A percentile compares a stretch with the other conserved stretches of the same genome.
Conservation (phyloP, 2,113 vertebrate genomes). For the Siniperca chuatsi region DNA sequence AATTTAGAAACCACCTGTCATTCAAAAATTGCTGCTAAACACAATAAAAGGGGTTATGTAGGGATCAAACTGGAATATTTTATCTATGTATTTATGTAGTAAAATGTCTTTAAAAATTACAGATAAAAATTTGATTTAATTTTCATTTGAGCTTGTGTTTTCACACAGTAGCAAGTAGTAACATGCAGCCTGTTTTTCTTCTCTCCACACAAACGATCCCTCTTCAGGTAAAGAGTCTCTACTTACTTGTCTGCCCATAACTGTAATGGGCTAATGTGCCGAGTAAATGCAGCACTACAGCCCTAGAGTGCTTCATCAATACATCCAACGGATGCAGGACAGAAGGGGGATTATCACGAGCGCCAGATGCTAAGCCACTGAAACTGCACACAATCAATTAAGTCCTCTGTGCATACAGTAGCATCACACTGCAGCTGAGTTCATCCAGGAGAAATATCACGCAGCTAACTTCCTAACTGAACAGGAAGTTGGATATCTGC, state of each 20-base stretch:
- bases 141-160: background rate
- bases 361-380: constrained; percentile 81
- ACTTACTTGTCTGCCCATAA: constrained; percentile 69
- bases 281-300: constrained; percentile 76
- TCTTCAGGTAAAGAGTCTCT: constrained; percentile 79
- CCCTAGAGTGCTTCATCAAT: constrained; percentile 80
- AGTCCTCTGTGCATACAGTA: constrained; percentile 66
- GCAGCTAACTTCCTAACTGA: background rate
- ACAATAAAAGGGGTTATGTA: no score
- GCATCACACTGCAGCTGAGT: constrained; percentile 26
- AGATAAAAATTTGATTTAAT: background rate
- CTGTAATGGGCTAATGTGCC: constrained; percentile 76
- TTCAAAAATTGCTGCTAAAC: background rate
- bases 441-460: constrained; percentile 28
- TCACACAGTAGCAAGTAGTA: background rate
- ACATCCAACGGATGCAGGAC: constrained; percentile 75
- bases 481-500: constrained; percentile 16
- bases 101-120: background rate
- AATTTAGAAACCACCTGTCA: no score
- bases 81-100: background rate
- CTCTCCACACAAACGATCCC: constrained; percentile 58
- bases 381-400: constrained; percentile 79
- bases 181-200: constrained; percentile 16
- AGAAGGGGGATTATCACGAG: constrained; percentile 79
- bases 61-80: no score